Evolutionary conservation across 2,113 vertebrate genomes (phyloP).

Genomic region (Cyphomyrus discorhynchus): DNA sequence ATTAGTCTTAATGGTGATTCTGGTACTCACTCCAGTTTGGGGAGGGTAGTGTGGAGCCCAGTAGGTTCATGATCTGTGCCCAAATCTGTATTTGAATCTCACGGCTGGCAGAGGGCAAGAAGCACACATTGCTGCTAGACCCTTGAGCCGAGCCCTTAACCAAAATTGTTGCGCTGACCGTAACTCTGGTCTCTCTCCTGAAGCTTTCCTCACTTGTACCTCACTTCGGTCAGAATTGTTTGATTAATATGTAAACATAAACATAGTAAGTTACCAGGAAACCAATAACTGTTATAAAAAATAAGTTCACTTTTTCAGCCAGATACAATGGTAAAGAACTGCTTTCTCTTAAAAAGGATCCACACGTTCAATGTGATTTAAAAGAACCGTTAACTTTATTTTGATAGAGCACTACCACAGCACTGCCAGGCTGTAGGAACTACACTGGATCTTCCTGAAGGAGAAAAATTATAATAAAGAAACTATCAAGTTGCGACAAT

Average conservation of each 20-base stretch:
- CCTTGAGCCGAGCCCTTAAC: background rate
- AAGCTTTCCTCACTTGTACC: background rate
- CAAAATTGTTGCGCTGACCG: background rate
- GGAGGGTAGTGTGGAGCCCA: background rate
- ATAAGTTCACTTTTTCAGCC: background rate
- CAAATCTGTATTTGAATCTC: background rate
- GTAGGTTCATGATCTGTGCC: background rate
- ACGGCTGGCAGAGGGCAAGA: background rate
- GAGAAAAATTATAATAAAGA: background rate
- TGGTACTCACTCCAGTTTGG: background rate
- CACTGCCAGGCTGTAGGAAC: background rate
- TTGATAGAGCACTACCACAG: background rate
- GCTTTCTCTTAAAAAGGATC: background rate
- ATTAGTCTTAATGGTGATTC: background rate
- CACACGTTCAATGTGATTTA: background rate
- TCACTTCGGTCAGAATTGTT: background rate
- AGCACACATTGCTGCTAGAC: background rate
- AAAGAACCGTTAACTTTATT: background rate
- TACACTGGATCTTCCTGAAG: background rate
- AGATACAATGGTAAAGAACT: background rate
- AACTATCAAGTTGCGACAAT: background rate
- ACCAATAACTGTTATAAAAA: background rate
- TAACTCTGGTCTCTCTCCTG: background rate
- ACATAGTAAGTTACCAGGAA: background rate
- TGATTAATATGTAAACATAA: background rate